Evolutionary conservation across 2,797 vertebrate genomes (phyloP).

Genomic region (Phoxinus dragarum): DNA sequence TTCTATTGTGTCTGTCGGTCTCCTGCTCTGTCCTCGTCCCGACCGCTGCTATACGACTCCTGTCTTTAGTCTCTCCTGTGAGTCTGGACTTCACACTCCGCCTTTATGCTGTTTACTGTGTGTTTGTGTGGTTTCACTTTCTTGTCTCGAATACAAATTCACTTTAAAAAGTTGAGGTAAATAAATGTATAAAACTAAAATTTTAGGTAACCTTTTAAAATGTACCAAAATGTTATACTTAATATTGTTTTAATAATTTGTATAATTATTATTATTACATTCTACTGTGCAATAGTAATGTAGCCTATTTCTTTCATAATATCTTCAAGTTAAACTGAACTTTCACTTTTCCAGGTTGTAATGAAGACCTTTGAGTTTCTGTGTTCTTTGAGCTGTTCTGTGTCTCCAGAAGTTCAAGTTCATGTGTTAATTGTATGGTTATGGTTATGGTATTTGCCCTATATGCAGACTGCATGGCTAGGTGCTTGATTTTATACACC

Average conservation of each 20-base stretch:
- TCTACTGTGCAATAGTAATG: background rate
- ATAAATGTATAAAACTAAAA: background rate
- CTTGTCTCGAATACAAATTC: background rate
- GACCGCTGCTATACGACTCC: background rate
- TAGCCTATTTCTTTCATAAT: background rate
- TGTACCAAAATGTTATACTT: too few species aligned
- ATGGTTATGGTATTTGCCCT: too few species aligned
- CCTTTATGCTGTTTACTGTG: slow-evolving; percentile 7
- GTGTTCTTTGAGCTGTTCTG: background rate
- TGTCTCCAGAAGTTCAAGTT: too few species aligned
- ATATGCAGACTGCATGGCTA: too few species aligned
- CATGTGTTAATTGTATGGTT: background rate
- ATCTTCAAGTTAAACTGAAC: background rate
- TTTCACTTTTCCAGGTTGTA: background rate
- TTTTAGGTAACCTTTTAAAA: background rate
- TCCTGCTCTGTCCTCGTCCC: slow-evolving; percentile 24
- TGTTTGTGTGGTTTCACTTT: background rate
- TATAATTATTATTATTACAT: background rate
- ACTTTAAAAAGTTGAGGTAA: background rate
- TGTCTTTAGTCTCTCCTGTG: slow-evolving; percentile 4
- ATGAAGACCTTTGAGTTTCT: background rate
- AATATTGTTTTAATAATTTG: background rate
- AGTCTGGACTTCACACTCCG: background rate
- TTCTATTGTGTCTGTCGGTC: slow-evolving; percentile 40
- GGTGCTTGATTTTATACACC: too few species aligned